Evolutionary conservation across 2,113 vertebrate species (phyloP).

Genomic region (Oncorhynchus gorbuscha): DNA sequence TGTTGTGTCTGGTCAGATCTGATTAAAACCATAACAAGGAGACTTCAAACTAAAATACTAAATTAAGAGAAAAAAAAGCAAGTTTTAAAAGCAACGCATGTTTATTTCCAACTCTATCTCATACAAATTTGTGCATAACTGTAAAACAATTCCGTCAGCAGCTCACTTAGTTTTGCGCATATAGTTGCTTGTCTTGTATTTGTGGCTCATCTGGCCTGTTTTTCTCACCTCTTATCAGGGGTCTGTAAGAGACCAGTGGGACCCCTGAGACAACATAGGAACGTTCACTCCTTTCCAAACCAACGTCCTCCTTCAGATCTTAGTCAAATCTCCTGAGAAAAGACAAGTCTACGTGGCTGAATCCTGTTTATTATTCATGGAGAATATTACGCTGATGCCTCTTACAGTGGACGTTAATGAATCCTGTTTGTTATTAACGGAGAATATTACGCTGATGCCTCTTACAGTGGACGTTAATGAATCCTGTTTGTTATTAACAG

Average conservation of each 20-base stretch:
- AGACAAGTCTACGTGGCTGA: conserved; percentile 17
- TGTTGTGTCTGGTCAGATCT: conserved; percentile 25
- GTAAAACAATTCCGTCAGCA: too few species aligned
- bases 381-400: neutral
- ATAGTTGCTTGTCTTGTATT: neutral
- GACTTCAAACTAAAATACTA: neutral
- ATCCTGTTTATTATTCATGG: conserved; percentile 11
- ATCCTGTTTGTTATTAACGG: neutral
- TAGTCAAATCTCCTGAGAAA: conserved; percentile 22
- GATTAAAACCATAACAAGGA: conserved; percentile 33
- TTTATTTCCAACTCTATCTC: conserved; percentile 15
- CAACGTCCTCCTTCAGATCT: conserved; percentile 15
- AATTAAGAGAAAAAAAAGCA: neutral
- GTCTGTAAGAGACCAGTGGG: conserved; percentile 8
- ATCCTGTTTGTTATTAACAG: conserved; percentile 7
- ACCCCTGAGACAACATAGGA: conserved; percentile 26
- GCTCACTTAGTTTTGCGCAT: too few species aligned
- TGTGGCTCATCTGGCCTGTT: conserved; percentile 13
- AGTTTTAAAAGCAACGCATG: conserved; percentile 7
- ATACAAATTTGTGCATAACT: too few species aligned
- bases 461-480: neutral
- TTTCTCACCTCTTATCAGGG: conserved; percentile 14
- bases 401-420: neutral
- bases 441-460: too few species aligned
- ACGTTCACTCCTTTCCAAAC: conserved; percentile 14